Percentiles rank a stretch among this genome's conserved stretches.
Conservation (phyloP, 2,797 vertebrate genomes). For the Craterocephalus amniculus region DNA sequence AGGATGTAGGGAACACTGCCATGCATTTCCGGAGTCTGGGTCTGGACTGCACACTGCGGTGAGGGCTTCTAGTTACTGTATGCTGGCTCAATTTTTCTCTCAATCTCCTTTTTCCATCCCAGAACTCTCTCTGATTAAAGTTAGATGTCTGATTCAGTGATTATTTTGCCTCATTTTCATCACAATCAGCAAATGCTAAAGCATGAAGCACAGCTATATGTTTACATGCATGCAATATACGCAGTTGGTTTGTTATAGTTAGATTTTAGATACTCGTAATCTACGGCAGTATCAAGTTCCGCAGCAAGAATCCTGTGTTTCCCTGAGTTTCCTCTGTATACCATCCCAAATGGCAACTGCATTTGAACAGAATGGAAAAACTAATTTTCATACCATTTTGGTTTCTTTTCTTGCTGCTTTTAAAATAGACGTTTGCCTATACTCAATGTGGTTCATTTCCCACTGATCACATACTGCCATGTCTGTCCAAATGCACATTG, state of each 20-base stretch:
- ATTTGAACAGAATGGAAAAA: conserved; percentile 72
- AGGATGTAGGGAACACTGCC: conserved; percentile 83
- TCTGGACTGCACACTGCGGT: conserved; percentile 66
- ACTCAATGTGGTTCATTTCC: conserved; percentile 45
- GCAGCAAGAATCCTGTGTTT: conserved; percentile 71
- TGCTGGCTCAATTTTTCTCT: conserved; percentile 34
- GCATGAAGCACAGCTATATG: conserved; percentile 13
- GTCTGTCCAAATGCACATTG: conserved; percentile 61
- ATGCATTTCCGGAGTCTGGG: conserved; percentile 80
- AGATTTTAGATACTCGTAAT: conserved; percentile 58
- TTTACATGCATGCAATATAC: conserved; percentile 44
- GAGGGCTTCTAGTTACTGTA: conserved; percentile 65
- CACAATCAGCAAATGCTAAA: conserved; percentile 36
- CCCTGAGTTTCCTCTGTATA: conserved; percentile 44
- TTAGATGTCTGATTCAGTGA: conserved; percentile 38
- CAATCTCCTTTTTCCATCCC: conserved; percentile 33
- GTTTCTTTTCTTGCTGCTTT: conserved; percentile 16
- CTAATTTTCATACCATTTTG: conserved; percentile 50
- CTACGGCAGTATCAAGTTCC: conserved; percentile 61
- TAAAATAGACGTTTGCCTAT: conserved; percentile 56
- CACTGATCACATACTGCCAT: conserved; percentile 43
- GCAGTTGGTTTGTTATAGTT: conserved; percentile 52
- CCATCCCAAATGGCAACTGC: conserved; percentile 63
- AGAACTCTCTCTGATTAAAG: conserved; percentile 41
- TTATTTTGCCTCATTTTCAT: conserved; percentile 29